Conservation (phyloP, 2,797 vertebrate genomes). For the Leptodactylus fallax region DNA sequence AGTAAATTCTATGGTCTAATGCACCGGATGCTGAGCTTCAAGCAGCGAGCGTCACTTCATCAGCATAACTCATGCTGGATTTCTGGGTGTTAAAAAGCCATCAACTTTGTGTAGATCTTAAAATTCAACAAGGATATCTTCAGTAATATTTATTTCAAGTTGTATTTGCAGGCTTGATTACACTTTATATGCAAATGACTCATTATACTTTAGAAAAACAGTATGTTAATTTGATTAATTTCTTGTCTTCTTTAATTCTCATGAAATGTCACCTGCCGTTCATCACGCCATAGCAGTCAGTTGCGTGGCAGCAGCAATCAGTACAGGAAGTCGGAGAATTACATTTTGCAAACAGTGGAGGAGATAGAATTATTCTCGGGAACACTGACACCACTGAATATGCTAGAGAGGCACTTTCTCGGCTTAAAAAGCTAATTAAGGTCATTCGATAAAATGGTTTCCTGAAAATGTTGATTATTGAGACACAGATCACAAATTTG, state of each 20-base stretch:
- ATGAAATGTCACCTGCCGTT: constrained; percentile 80
- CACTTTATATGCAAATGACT: constrained; percentile 76
- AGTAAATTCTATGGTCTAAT: constrained; percentile 48
- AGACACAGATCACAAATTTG: constrained; percentile 16
- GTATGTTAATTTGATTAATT: constrained; percentile 78
- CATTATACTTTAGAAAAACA: constrained; percentile 73
- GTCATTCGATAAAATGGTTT: constrained; percentile 63
- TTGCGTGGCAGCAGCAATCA: constrained; percentile 72
- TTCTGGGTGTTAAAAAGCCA: constrained; percentile 61
- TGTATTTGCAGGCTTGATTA: constrained; percentile 70
- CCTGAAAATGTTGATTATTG: constrained; percentile 58
- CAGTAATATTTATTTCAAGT: constrained; percentile 70
- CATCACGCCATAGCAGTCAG: constrained; percentile 70
- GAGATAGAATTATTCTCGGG: constrained; percentile 69
- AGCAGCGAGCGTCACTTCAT: constrained; percentile 33
- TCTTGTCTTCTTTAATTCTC: constrained; percentile 75
- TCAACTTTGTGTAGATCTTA: constrained; percentile 53
- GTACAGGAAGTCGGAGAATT: constrained; percentile 69
- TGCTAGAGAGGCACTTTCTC: constrained; percentile 61
- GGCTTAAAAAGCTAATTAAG: constrained; percentile 65
- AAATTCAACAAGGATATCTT: constrained; percentile 63
- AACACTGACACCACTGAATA: constrained; percentile 66
- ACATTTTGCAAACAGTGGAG: constrained; percentile 67
- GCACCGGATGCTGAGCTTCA: constrained; percentile 49
- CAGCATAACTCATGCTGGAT: constrained; percentile 56